phyloP scores from a whole-genome alignment of 2,888 invertebrate genomes.

The Hyposoter didymator region DNA sequence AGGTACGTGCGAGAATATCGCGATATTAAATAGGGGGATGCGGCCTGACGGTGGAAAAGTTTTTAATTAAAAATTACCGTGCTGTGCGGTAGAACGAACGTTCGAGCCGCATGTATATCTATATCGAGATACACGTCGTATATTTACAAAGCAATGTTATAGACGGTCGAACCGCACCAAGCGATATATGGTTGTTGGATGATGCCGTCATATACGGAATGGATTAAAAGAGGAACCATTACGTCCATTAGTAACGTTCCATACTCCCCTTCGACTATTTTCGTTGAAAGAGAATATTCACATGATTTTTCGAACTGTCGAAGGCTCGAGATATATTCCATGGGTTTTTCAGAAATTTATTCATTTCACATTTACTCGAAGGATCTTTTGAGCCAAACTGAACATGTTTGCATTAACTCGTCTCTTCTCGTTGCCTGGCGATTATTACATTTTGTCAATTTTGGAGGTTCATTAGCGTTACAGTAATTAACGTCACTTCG shows the following conservation, averaged over 20 bases:
- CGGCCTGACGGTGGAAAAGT: slow-evolving; percentile 69
- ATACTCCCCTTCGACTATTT: background rate
- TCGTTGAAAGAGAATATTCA: background rate
- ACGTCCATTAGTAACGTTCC: background rate
- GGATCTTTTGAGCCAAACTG: slow-evolving; percentile 37
- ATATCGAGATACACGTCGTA: background rate
- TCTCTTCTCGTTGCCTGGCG: background rate
- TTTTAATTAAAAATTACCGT: slow-evolving; percentile 74
- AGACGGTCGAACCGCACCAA: slow-evolving; percentile 10
- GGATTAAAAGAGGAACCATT: background rate
- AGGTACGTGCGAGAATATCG: slow-evolving; percentile 68
- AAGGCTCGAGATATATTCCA: background rate
- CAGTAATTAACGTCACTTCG: slow-evolving; percentile 61
- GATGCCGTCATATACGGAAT: background rate
- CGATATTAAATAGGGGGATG: slow-evolving; percentile 72
- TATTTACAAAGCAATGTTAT: background rate
- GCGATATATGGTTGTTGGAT: background rate
- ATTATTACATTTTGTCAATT: slow-evolving; percentile 38
- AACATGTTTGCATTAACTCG: slow-evolving; percentile 19
- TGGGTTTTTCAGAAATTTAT: background rate
- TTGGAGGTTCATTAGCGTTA: slow-evolving; percentile 47
- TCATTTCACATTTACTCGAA: background rate
- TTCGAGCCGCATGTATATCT: slow-evolving; percentile 17
- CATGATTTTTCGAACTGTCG: background rate
- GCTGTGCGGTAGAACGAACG: slow-evolving; percentile 44